Evolutionary conservation across 1,140 invertebrate genomes (phyloP).

Genomic region (Drosophila neocordata): DNA sequence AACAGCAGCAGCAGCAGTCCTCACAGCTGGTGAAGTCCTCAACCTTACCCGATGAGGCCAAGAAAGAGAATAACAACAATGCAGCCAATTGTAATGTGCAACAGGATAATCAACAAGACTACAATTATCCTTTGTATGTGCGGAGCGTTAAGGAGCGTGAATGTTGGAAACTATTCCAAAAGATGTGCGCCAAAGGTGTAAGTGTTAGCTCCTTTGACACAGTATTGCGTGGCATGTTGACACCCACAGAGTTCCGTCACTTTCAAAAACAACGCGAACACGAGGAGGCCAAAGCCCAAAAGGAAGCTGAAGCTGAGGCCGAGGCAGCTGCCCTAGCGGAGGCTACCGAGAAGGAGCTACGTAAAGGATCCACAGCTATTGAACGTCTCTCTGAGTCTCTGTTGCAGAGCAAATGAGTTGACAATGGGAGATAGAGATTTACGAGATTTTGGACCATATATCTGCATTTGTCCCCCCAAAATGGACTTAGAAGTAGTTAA

Average conservation of each 20-base stretch:
- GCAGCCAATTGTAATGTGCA: slow-evolving; percentile 62
- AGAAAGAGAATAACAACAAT: slow-evolving; percentile 71
- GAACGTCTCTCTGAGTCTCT: slow-evolving; percentile 71
- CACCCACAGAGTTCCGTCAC: slow-evolving; percentile 87
- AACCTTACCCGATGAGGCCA: slow-evolving; percentile 54
- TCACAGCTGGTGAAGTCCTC: background rate
- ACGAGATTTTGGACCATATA: slow-evolving; percentile 39
- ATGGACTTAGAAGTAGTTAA: slow-evolving; percentile 46
- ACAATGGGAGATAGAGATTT: slow-evolving; percentile 7
- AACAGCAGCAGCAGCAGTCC: background rate
- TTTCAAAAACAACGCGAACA: slow-evolving; percentile 83
- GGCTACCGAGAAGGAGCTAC: slow-evolving; percentile 46
- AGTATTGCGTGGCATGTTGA: slow-evolving; percentile 88
- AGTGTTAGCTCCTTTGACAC: slow-evolving; percentile 87
- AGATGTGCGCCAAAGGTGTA: slow-evolving; percentile 89
- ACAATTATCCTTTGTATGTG: slow-evolving; percentile 73
- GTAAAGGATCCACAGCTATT: slow-evolving; percentile 58
- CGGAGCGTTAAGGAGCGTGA: slow-evolving; percentile 85
- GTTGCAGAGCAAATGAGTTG: slow-evolving; percentile 55
- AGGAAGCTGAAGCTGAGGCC: slow-evolving; percentile 62
- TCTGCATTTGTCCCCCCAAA: slow-evolving; percentile 59
- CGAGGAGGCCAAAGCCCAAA: slow-evolving; percentile 65
- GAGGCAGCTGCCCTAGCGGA: slow-evolving; percentile 44
- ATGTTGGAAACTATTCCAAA: slow-evolving; percentile 87
- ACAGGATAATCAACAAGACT: slow-evolving; percentile 44